phyloP scores from a whole-genome alignment of 2,888 invertebrate species.

The Sinohyriopsis cumingii region DNA sequence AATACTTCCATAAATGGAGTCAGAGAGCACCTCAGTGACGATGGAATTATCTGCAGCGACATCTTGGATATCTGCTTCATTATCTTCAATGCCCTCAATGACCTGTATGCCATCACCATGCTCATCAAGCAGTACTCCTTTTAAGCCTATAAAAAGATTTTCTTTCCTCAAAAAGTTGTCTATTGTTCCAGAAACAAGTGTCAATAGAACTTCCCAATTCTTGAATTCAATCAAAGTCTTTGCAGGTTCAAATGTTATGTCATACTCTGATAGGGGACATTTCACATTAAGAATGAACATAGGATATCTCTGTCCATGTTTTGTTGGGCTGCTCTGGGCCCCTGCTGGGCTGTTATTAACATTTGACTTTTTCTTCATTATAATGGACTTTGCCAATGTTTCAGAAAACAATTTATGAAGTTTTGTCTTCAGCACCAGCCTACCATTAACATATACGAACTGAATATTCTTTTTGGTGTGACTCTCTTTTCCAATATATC shows the following conservation, averaged over 20 bases:
- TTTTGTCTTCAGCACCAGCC: slow-evolving; percentile 75
- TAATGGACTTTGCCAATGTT: slow-evolving; percentile 64
- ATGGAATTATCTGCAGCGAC: too few relatives aligned
- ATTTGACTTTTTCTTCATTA: slow-evolving; percentile 42
- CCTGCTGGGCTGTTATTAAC: slow-evolving; percentile 10
- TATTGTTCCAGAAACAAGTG: slow-evolving; percentile 71
- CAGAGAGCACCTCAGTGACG: too few relatives aligned
- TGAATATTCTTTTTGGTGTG: slow-evolving; percentile 74
- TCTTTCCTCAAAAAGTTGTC: slow-evolving; percentile 55
- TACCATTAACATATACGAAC: slow-evolving; percentile 81
- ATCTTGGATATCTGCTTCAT: too few relatives aligned
- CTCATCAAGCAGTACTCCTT: too few relatives aligned
- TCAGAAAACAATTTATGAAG: slow-evolving; percentile 73
- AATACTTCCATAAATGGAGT: too few relatives aligned
- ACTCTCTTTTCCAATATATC: slow-evolving; percentile 76
- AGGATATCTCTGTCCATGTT: slow-evolving; percentile 65
- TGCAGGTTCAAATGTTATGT: slow-evolving; percentile 74
- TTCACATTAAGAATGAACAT: slow-evolving; percentile 76
- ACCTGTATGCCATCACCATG: too few relatives aligned
- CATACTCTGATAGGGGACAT: slow-evolving; percentile 75
- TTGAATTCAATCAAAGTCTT: slow-evolving; percentile 76
- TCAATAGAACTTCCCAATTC: slow-evolving; percentile 74
- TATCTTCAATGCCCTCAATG: too few relatives aligned
- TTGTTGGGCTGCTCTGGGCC: slow-evolving; percentile 53
- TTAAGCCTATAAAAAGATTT: slow-evolving; percentile 17